A percentile compares a stretch with the other conserved stretches of the same genome.
Conservation (phyloP, 2,888 invertebrate species). For the Ditula angustiorana region DNA sequence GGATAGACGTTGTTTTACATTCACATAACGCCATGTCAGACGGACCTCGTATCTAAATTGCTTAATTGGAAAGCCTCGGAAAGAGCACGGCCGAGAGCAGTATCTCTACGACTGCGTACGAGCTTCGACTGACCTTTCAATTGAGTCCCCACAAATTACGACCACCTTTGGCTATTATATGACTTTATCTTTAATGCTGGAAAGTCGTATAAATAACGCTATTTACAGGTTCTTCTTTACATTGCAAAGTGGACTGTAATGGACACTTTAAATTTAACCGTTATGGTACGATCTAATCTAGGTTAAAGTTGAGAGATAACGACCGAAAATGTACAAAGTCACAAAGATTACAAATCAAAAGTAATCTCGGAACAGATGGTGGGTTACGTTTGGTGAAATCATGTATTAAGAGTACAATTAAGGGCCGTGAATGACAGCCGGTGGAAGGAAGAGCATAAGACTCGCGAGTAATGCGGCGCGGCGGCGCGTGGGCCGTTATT, state of each 20-base stretch:
- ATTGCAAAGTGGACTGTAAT: constrained; percentile 55
- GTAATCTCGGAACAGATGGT: constrained; percentile 46
- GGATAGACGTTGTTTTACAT: constrained; percentile 83
- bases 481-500: constrained; percentile 47
- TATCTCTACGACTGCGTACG: constrained; percentile 64
- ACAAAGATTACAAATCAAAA: constrained; percentile 44
- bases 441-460: constrained; percentile 31
- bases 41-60: constrained; percentile 80
- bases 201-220: constrained; percentile 63
- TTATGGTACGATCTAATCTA: constrained; percentile 53
- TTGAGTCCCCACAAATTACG: constrained; percentile 63
- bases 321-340: constrained; percentile 7
- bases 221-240: constrained; percentile 62
- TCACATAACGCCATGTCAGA: constrained; percentile 75
- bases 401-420: constrained; percentile 34
- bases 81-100: constrained; percentile 67
- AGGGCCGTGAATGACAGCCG: constrained; percentile 34
- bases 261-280: constrained; percentile 55
- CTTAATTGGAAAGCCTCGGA: constrained; percentile 82
- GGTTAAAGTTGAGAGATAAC: constrained; percentile 50
- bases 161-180: constrained; percentile 57
- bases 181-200: constrained; percentile 65
- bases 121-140: constrained; percentile 67
- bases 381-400: constrained; percentile 22
- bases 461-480: constrained; percentile 41